phyloP scores from a whole-genome alignment of 2,888 invertebrate species.

The Drosophila melanosoma region DNA sequence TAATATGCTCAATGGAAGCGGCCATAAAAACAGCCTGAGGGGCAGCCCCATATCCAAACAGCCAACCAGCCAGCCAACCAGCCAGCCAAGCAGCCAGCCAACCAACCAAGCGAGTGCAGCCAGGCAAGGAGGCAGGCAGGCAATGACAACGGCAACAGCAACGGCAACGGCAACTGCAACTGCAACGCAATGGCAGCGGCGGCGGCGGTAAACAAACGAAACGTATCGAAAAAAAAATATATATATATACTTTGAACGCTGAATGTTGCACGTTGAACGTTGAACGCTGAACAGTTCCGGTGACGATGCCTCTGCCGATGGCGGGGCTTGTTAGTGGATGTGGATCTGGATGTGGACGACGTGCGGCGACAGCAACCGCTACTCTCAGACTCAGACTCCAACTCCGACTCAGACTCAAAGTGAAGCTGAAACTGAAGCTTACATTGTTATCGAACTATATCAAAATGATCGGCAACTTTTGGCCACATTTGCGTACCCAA shows the following conservation, averaged over 20 bases:
- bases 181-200: constrained; percentile 39
- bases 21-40: constrained; percentile 51
- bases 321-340: constrained; percentile 62
- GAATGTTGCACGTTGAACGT: constrained; percentile 36
- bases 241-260: constrained; percentile 26
- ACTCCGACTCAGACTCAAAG: constrained; percentile 6
- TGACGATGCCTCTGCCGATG: constrained; percentile 37
- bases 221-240: constrained; percentile 43
- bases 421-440: constrained; percentile 47
- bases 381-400: constrained; percentile 19
- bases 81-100: constrained; percentile 1
- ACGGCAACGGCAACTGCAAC: constrained; percentile 23
- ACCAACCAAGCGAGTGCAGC: constrained; percentile 23
- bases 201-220: constrained; percentile 68
- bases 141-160: constrained; percentile 23
- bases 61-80: constrained; percentile 4
- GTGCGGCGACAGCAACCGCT: constrained; percentile 71
- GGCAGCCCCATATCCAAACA: constrained; percentile 40
- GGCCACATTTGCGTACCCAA: constrained; percentile 73
- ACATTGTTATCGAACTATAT: constrained; percentile 81
- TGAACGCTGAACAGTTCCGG: constrained; percentile 68
- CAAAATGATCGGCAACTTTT: constrained; percentile 77
- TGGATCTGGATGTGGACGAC: constrained; percentile 51
- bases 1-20: constrained; percentile 69
- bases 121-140: constrained; percentile 16